Evolutionary conservation across 2,797 vertebrate genomes (phyloP).

Genomic region (Hylomyscus alleni): DNA sequence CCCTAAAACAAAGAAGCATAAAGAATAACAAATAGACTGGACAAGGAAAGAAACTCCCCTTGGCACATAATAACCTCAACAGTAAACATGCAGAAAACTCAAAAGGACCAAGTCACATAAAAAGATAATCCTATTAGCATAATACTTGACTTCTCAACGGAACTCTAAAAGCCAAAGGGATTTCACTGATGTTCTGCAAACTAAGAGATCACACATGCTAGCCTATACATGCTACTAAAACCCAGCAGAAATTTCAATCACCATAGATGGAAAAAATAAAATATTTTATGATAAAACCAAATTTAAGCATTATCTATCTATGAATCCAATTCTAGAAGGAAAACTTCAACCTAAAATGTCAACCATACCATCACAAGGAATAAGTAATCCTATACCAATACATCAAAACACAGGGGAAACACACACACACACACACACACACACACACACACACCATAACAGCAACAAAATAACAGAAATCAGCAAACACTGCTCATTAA

Average conservation of each 20-base stretch:
- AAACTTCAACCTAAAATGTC: background rate
- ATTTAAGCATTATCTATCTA: background rate
- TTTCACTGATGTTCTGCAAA: background rate
- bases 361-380: background rate
- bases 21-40: background rate
- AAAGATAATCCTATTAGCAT: background rate
- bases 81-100: background rate
- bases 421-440: background rate
- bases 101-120: background rate
- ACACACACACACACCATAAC: background rate
- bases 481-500: background rate
- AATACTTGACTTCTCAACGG: background rate
- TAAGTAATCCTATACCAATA: background rate
- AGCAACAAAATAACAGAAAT: background rate
- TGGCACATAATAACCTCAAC: background rate
- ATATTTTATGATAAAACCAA: background rate
- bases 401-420: too few species aligned
- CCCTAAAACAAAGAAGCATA: background rate
- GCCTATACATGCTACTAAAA: background rate
- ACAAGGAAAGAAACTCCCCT: background rate
- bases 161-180: background rate
- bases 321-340: background rate
- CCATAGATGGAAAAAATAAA: background rate
- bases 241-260: background rate
- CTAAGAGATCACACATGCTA: background rate